Conservation (phyloP, 2,797 vertebrate species). For the Pelodytes ibericus region DNA sequence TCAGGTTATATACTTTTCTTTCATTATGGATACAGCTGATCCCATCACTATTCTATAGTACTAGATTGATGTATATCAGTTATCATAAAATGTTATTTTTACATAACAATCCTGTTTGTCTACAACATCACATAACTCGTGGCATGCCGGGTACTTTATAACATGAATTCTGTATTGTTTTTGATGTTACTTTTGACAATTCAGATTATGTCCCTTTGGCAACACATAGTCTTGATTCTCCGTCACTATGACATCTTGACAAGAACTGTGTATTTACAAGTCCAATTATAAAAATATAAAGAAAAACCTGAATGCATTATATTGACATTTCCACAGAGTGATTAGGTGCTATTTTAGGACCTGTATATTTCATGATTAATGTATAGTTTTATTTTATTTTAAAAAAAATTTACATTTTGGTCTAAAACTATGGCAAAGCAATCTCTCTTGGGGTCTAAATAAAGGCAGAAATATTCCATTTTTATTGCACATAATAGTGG, state of each 20-base stretch:
- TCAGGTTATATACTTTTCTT: too few relatives aligned
- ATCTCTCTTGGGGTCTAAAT: conserved; percentile 50
- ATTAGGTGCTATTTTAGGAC: not conserved
- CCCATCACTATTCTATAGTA: too few relatives aligned
- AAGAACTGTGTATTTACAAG: conserved; percentile 44
- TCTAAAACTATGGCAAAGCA: conserved; percentile 22
- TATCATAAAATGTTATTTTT: too few relatives aligned
- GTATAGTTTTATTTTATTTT: not conserved
- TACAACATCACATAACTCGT: too few relatives aligned
- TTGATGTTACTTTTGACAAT: conserved; percentile 13
- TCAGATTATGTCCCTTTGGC: conserved; percentile 10
- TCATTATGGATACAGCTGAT: too few relatives aligned
- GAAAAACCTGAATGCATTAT: conserved; percentile 1
- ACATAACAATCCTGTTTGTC: too few relatives aligned
- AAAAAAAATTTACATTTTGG: conserved; percentile 5
- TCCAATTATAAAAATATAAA: conserved; percentile 48
- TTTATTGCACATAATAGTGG: too few relatives aligned
- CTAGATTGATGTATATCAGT: too few relatives aligned
- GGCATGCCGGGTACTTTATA: not conserved
- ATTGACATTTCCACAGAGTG: conserved; percentile 30
- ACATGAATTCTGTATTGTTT: not conserved
- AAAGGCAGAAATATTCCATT: conserved; percentile 11
- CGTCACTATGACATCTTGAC: conserved; percentile 39
- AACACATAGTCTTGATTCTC: conserved; percentile 1
- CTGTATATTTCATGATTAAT: conserved; percentile 16